Conservation (phyloP, 1,140 invertebrate genomes). For the Glossosoma conforme region DNA sequence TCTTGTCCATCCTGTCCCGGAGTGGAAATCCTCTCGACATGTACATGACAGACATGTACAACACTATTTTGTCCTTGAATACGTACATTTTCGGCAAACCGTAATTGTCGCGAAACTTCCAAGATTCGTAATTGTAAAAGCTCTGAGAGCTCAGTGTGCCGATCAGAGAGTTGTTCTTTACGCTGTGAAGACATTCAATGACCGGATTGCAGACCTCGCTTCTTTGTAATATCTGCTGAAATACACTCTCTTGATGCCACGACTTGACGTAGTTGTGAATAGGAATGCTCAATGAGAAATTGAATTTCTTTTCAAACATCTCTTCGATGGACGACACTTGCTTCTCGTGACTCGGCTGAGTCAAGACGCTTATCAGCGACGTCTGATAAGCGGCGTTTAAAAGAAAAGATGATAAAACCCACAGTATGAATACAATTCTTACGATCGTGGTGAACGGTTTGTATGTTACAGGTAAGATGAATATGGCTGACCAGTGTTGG, state of each 20-base stretch:
- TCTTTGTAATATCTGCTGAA: background rate
- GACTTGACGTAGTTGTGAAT: background rate
- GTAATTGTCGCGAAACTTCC: conserved; percentile 14
- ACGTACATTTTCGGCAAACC: conserved; percentile 22
- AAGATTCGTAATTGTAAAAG: conserved; percentile 20
- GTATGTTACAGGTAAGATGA: conserved; percentile 17
- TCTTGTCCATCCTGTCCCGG: conserved; percentile 15
- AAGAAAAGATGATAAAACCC: conserved; percentile 24
- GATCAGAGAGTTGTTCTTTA: conserved; percentile 10
- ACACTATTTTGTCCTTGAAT: conserved; percentile 20
- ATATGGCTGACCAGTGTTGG: conserved; percentile 10
- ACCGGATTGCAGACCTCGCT: conserved; percentile 1
- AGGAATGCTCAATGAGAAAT: conserved; percentile 9
- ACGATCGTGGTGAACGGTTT: conserved; percentile 5
- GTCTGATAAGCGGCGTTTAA: conserved; percentile 20
- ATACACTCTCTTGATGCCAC: background rate
- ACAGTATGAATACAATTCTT: conserved; percentile 25
- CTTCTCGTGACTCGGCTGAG: conserved; percentile 16
- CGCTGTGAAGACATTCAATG: background rate
- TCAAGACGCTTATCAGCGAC: conserved; percentile 20
- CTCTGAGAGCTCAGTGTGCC: conserved; percentile 15
- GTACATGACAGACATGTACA: conserved; percentile 26
- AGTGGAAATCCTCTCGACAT: conserved; percentile 31
- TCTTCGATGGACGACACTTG: conserved; percentile 24
- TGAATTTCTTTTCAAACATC: conserved; percentile 18